A percentile compares a stretch with the other conserved stretches of the same genome.
Conservation (phyloP, 2,888 invertebrate species). For the Nemoura dubitans region DNA sequence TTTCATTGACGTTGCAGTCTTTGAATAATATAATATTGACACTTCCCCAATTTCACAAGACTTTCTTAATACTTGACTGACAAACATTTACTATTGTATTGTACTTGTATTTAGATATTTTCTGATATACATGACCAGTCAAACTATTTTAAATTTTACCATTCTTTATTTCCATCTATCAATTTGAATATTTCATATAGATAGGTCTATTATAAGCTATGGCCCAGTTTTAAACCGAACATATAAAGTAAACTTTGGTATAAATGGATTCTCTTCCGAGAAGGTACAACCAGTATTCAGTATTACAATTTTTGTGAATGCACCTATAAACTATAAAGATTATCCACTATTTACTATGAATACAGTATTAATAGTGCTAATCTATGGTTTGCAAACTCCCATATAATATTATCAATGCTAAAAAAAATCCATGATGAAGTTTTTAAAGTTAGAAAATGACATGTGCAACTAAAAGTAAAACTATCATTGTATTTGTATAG, state of each 20-base stretch:
- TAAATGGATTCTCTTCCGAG: background rate
- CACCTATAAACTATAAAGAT: background rate
- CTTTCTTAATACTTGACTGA: background rate
- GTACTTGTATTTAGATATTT: background rate
- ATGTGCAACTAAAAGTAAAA: no score
- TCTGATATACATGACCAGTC: no score
- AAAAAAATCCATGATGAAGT: no score
- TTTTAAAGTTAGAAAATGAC: no score
- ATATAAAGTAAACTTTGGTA: background rate
- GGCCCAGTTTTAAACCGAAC: background rate
- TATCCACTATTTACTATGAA: no score
- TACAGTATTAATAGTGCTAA: no score
- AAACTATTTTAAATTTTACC: no score
- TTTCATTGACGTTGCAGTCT: no score
- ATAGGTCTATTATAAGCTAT: slow-evolving; percentile 31
- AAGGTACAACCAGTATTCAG: background rate
- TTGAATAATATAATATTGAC: background rate
- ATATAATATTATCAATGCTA: no score
- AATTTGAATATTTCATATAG: background rate
- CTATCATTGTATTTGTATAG: no score
- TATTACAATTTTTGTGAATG: background rate
- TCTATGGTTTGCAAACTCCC: no score
- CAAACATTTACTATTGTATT: background rate
- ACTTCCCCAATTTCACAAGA: background rate
- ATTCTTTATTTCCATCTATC: background rate